phyloP scores from a whole-genome alignment of 2,113 vertebrate species.

The Cebidichthys violaceus region DNA sequence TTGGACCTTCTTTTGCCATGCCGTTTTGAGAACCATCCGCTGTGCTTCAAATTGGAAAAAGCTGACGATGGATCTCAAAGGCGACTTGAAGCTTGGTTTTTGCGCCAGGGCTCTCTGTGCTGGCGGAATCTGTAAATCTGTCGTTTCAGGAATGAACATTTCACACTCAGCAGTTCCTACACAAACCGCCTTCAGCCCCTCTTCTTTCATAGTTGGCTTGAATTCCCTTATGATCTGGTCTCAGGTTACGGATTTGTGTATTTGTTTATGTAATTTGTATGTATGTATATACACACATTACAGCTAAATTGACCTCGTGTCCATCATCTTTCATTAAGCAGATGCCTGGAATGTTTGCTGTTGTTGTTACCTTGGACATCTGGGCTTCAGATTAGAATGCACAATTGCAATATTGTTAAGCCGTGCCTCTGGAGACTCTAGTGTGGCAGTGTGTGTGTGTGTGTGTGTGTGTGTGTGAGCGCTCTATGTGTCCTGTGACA shows the following conservation, averaged over 20 bases:
- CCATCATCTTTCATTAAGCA: not conserved
- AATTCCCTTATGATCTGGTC: too few relatives aligned
- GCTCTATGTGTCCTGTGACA: conserved; percentile 23
- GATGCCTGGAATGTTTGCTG: not conserved
- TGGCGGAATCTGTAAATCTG: not conserved
- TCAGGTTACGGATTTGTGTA: too few relatives aligned
- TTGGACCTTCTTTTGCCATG: not conserved
- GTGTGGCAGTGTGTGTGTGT: not conserved
- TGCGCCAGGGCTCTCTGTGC: not conserved
- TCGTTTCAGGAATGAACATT: not conserved
- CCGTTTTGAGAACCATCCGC: not conserved
- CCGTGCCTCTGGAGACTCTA: not conserved
- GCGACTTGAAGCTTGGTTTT: not conserved
- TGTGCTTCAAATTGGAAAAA: not conserved
- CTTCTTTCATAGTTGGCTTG: too few relatives aligned
- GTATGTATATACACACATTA: too few relatives aligned
- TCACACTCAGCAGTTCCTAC: not conserved
- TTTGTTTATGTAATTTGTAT: too few relatives aligned
- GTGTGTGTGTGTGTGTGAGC: not conserved
- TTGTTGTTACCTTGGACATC: not conserved
- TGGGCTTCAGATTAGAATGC: not conserved
- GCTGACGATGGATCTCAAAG: not conserved
- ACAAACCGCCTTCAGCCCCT: not conserved
- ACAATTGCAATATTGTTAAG: not conserved
- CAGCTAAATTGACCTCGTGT: not conserved